These are phyloP conservation scores for Hemicordylus capensis DNA, from an alignment of 2,113 vertebrate genomes.

Conservation along the genomic window DNA sequence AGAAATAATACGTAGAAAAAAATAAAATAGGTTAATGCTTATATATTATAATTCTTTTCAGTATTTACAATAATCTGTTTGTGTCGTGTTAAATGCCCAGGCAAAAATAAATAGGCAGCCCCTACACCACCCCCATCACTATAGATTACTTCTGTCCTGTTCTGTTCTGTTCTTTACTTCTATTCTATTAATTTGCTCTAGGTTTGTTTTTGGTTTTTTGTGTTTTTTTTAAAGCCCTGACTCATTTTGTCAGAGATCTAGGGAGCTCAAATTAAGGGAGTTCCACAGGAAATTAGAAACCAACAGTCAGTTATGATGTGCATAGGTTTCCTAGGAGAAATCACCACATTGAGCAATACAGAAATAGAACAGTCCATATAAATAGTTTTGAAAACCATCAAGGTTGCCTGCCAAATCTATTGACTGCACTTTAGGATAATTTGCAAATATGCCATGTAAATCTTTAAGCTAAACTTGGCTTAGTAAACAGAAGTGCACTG, in stretches of 20 bases:
- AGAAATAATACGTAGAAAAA: neutral
- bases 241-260: constrained; percentile 19
- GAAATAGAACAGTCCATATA: constrained; percentile 20
- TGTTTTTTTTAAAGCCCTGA: constrained; percentile 23
- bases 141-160: too few relatives aligned
- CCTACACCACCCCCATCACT: neutral
- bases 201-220: constrained; percentile 22
- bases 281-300: constrained; percentile 31
- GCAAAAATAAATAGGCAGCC: neutral
- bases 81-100: neutral
- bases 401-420: constrained; percentile 6
- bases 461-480: constrained; percentile 47
- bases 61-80: too few relatives aligned
- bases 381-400: constrained; percentile 28
- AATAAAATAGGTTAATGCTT: neutral
- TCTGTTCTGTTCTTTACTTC: neutral
- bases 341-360: neutral
- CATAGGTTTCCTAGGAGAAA: constrained; percentile 44
- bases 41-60: neutral
- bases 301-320: constrained; percentile 5
- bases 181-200: constrained; percentile 30
- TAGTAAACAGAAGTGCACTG: constrained; percentile 33
- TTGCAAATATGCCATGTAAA: constrained; percentile 38
- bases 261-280: constrained; percentile 10
- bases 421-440: constrained; percentile 32